Evolutionary conservation across 2,113 vertebrate species (phyloP).

Genomic region (Heterocephalus glaber): DNA sequence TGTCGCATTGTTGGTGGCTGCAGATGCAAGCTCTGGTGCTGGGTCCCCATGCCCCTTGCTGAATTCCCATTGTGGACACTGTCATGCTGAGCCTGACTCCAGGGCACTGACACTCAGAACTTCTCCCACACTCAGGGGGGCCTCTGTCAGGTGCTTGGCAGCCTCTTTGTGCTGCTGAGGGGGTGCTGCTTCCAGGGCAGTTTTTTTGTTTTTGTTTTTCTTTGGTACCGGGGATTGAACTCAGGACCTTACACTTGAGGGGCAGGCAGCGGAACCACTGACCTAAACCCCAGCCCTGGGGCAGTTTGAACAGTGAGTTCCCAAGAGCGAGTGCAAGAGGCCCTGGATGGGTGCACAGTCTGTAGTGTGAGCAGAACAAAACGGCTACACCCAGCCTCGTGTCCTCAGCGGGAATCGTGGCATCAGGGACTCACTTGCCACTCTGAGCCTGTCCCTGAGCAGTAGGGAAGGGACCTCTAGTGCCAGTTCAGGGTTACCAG

Average conservation of each 20-base stretch:
- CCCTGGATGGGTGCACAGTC: neutral
- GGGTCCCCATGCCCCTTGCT: neutral
- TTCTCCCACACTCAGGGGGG: neutral
- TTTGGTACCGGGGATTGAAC: too few species aligned
- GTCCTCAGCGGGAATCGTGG: neutral
- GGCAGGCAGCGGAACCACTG: too few species aligned
- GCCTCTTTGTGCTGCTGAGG: neutral
- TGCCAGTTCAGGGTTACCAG: too few species aligned
- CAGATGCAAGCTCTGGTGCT: neutral
- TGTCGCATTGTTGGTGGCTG: neutral
- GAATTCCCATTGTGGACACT: too few species aligned
- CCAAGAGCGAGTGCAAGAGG: rapidly evolving
- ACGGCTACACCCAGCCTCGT: neutral
- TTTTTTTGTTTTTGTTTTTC: too few species aligned
- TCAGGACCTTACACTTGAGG: too few species aligned
- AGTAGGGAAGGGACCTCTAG: neutral
- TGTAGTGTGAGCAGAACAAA: neutral
- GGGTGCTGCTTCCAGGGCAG: neutral
- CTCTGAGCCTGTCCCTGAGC: neutral
- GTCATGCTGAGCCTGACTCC: neutral
- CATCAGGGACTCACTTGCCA: neutral
- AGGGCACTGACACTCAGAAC: neutral
- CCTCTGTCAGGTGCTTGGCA: neutral
- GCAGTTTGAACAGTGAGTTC: neutral
- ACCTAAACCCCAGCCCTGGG: too few species aligned